Evolutionary conservation across 2,113 vertebrate species (phyloP).

Genomic region (Nansenia antarctica): DNA sequence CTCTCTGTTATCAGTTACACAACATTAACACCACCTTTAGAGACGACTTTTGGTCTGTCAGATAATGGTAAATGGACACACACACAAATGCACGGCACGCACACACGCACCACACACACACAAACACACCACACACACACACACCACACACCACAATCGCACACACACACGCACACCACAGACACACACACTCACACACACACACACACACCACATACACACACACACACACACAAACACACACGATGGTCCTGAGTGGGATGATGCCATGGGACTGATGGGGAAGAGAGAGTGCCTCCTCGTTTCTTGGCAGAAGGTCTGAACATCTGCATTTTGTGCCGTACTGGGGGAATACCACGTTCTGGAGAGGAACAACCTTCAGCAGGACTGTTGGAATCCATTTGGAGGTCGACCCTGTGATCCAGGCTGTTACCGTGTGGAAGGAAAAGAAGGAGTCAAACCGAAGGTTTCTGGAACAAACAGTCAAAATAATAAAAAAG

Average conservation of each 20-base stretch:
- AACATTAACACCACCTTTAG: no score
- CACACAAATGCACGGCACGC: slow-evolving; percentile 11
- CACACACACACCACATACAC: no score
- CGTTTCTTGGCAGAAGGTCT: slow-evolving; percentile 53
- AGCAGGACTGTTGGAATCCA: slow-evolving; percentile 37
- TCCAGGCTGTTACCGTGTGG: slow-evolving; percentile 42
- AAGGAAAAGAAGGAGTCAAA: slow-evolving; percentile 39
- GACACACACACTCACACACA: no score
- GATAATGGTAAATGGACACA: slow-evolving; percentile 13
- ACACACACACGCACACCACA: no score
- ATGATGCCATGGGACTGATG: slow-evolving; percentile 24
- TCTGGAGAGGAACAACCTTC: slow-evolving; percentile 46
- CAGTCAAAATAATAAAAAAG: neutral
- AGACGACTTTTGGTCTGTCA: neutral
- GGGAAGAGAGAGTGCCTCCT: slow-evolving; percentile 18
- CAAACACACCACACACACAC: no score
- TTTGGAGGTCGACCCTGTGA: slow-evolving; percentile 55
- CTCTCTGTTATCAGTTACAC: no score
- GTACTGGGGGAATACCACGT: slow-evolving; percentile 44
- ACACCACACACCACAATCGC: no score
- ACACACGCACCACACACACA: no score
- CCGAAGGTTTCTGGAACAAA: slow-evolving; percentile 28
- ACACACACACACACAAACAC: neutral
- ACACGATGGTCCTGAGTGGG: neutral
- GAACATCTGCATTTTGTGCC: slow-evolving; percentile 61